Percentiles rank a stretch among this genome's conserved stretches.
These are phyloP conservation scores for Alcis repandata DNA, from an alignment of 2,888 invertebrate species.

Conservation along the genomic window DNA sequence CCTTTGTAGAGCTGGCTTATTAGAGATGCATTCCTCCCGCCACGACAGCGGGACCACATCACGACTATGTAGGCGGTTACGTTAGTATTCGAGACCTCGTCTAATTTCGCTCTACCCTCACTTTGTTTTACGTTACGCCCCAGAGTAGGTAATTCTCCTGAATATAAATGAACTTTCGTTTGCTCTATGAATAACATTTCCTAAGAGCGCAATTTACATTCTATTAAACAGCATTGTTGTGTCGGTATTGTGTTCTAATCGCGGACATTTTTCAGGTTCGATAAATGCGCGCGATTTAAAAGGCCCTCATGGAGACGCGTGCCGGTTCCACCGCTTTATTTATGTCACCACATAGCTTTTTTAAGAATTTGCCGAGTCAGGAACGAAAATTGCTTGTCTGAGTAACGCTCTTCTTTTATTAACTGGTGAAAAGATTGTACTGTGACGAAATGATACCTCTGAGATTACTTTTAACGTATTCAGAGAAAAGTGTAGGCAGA, in stretches of 20 bases:
- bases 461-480: conserved; percentile 66
- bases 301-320: conserved; percentile 30
- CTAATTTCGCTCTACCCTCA: conserved; percentile 62
- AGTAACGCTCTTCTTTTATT: conserved; percentile 72
- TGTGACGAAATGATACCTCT: conserved; percentile 63
- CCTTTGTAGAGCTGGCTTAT: not conserved
- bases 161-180: conserved; percentile 78
- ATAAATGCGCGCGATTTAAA: conserved; percentile 35
- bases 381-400: conserved; percentile 66
- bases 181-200: conserved; percentile 79
- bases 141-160: conserved; percentile 68
- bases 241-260: conserved; percentile 58
- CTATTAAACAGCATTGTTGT: conserved; percentile 61
- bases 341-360: conserved; percentile 36
- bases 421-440: conserved; percentile 70
- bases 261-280: conserved; percentile 48
- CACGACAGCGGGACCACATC: conserved; percentile 32
- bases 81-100: conserved; percentile 60
- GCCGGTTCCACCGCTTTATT: conserved; percentile 38
- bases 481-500: conserved; percentile 51
- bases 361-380: conserved; percentile 48
- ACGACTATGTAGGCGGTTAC: conserved; percentile 35
- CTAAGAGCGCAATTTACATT: conserved; percentile 74
- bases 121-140: conserved; percentile 67
- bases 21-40: not conserved